Percentiles rank a stretch among this genome's conserved stretches.
Conservation (phyloP, 2,888 invertebrate species). For the Caenorhabditis sp. region DNA sequence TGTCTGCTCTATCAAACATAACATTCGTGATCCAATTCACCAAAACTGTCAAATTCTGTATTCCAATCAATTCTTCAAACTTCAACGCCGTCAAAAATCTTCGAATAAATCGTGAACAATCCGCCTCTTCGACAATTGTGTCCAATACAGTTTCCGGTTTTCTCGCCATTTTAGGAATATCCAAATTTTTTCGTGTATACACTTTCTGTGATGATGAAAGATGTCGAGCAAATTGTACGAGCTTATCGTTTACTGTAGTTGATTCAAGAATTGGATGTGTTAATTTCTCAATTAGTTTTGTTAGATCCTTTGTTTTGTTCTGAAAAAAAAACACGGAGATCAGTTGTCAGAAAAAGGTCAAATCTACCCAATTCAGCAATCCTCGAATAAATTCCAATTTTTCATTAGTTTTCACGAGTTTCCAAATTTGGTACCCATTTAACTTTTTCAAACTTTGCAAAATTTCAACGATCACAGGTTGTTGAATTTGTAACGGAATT, state of each 20-base stretch:
- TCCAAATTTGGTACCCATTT: neutral
- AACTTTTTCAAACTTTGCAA: neutral
- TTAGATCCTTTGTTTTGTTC: neutral
- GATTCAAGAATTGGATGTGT: neutral
- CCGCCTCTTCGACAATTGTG: slow-evolving; percentile 5
- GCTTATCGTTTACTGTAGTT: slow-evolving; percentile 7
- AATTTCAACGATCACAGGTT: neutral
- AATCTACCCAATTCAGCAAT: neutral
- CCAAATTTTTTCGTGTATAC: neutral
- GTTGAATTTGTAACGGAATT: neutral
- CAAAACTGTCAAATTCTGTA: neutral
- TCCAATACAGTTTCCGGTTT: neutral
- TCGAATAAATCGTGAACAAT: slow-evolving; percentile 2
- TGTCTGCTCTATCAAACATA: neutral
- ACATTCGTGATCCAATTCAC: slow-evolving; percentile 1
- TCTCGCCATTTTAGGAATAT: neutral
- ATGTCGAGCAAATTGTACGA: slow-evolving; percentile 10
- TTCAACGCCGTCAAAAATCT: slow-evolving; percentile 3
- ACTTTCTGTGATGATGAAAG: slow-evolving; percentile 9
- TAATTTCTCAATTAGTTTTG: neutral
- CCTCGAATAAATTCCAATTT: neutral
- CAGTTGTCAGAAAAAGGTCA: neutral
- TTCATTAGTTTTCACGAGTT: neutral
- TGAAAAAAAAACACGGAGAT: neutral
- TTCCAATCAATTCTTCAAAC: slow-evolving; percentile 6